A percentile compares a stretch with the other conserved stretches of the same genome.
These are phyloP conservation scores for Equus przewalskii DNA, from an alignment of 2,113 vertebrate genomes.

Conservation along the genomic window DNA sequence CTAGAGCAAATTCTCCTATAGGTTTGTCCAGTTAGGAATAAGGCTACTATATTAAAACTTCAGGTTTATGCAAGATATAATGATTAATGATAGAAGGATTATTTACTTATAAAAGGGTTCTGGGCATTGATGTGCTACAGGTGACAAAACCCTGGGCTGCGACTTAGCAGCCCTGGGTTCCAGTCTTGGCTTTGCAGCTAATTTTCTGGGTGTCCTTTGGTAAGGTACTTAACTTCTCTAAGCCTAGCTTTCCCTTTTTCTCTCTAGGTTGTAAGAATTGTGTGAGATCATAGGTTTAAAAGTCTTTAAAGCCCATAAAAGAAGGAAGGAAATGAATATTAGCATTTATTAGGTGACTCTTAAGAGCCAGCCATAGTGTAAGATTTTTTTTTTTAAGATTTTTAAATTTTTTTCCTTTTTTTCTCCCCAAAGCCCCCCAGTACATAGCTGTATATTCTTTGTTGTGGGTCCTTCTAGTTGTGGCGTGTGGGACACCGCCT, in stretches of 20 bases:
- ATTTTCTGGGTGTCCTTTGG: slow-evolving; percentile 21
- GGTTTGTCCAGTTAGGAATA: neutral
- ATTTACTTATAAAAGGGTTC: neutral
- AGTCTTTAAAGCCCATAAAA: neutral
- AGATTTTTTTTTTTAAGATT: neutral
- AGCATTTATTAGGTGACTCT: slow-evolving; percentile 18
- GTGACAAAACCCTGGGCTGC: neutral
- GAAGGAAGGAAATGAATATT: neutral
- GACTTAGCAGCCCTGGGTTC: neutral
- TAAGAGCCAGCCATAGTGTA: neutral
- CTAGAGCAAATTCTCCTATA: neutral
- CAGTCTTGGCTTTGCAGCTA: neutral
- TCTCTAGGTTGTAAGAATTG: slow-evolving; percentile 28
- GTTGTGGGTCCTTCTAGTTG: no score
- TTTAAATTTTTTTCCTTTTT: no score
- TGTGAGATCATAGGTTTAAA: slow-evolving; percentile 28
- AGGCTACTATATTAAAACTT: neutral
- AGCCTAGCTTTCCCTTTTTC: neutral
- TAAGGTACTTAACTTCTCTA: neutral
- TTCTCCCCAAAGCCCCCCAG: no score
- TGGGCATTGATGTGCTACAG: neutral
- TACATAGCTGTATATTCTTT: no score
- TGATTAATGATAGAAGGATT: neutral
- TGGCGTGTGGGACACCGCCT: no score
- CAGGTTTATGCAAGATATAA: neutral